A percentile compares a stretch with the other conserved stretches of the same genome.
Conservation (phyloP, 2,113 vertebrate genomes). For the Columba janthina region DNA sequence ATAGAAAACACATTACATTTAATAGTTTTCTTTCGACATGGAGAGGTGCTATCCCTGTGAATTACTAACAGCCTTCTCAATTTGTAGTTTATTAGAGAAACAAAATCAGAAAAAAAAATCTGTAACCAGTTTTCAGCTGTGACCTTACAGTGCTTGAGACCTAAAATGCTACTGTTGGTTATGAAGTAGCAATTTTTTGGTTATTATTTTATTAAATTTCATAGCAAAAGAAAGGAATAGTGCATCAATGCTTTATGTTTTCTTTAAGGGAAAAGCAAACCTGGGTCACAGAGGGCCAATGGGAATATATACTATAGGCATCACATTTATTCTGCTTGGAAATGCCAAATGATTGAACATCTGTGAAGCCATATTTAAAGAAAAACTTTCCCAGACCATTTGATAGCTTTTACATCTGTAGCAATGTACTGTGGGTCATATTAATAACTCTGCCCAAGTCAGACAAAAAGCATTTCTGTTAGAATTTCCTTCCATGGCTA, state of each 20-base stretch:
- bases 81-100: not conserved
- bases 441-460: slow-evolving; percentile 16
- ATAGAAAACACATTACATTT: not conserved
- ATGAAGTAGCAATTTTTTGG: slow-evolving; percentile 35
- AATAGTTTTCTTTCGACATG: not conserved
- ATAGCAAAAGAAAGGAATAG: not conserved
- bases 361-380: slow-evolving; percentile 9
- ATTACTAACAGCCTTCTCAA: not conserved
- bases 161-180: not conserved
- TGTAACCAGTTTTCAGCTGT: not conserved
- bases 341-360: slow-evolving; percentile 28
- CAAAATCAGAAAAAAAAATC: not conserved
- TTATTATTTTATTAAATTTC: slow-evolving; percentile 45
- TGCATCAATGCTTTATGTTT: not conserved
- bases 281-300: not conserved
- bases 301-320: slow-evolving; percentile 16
- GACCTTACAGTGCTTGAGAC: not conserved
- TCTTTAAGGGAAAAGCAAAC: slow-evolving; percentile 25
- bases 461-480: not conserved
- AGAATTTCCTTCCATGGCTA: not conserved
- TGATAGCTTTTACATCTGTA: slow-evolving; percentile 68
- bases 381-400: slow-evolving; percentile 46
- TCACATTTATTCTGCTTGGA: slow-evolving; percentile 30
- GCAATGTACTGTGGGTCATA: not conserved
- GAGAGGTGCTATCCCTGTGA: not conserved